Percentiles rank a stretch among this genome's conserved stretches.
Conservation (phyloP, 2,113 vertebrate species). For the Mohoua ochrocephala region DNA sequence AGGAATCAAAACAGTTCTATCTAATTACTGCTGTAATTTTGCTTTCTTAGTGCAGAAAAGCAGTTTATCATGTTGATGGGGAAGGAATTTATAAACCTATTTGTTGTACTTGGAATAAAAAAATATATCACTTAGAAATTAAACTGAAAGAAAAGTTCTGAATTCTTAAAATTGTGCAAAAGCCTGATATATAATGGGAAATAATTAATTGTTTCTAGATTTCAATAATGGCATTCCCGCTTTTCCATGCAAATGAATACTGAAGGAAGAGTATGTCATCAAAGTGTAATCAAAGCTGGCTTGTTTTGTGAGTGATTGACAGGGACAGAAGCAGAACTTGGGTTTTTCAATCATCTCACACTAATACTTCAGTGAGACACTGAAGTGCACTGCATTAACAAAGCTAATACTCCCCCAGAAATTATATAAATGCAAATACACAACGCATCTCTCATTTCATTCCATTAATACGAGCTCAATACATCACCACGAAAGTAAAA, state of each 20-base stretch:
- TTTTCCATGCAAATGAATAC: background rate
- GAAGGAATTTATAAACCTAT: background rate
- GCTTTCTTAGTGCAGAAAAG: background rate
- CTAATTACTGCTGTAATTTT: constrained; percentile 34
- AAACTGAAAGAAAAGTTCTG: background rate
- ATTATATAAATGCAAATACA: background rate
- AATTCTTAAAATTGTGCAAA: background rate
- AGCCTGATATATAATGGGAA: background rate
- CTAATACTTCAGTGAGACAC: background rate
- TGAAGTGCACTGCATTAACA: background rate
- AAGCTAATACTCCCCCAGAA: background rate
- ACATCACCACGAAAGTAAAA: background rate
- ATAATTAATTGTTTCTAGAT: background rate
- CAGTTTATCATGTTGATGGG: background rate
- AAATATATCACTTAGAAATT: background rate
- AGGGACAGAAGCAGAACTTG: background rate
- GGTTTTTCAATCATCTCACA: background rate
- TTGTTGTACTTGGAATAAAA: background rate
- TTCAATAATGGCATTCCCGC: background rate
- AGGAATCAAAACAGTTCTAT: constrained; percentile 34
- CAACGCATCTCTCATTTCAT: background rate
- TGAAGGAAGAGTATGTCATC: background rate
- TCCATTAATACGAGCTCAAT: background rate
- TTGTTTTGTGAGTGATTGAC: background rate
- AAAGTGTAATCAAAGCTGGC: background rate